phyloP scores from a whole-genome alignment of 2,113 vertebrate species.

The Apaloderma vittatum region DNA sequence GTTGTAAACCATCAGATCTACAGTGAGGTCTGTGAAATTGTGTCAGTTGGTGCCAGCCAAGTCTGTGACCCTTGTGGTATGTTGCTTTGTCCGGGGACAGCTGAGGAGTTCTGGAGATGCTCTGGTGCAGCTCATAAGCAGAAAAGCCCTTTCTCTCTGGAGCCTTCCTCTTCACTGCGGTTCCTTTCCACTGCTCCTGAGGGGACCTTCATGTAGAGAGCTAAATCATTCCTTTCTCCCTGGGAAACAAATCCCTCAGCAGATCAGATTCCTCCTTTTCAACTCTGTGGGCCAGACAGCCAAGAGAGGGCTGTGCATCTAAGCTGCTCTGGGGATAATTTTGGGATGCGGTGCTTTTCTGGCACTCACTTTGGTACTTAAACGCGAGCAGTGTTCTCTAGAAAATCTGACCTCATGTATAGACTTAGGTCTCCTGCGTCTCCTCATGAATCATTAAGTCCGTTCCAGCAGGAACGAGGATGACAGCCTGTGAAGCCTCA shows the following conservation, averaged over 20 bases:
- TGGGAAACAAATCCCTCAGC: background rate
- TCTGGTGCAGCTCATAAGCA: background rate
- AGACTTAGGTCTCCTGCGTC: background rate
- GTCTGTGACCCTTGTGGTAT: background rate
- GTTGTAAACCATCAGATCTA: background rate
- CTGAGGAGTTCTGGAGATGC: background rate
- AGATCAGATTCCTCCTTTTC: background rate
- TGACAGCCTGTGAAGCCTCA: background rate
- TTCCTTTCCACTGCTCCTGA: background rate
- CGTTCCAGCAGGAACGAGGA: background rate
- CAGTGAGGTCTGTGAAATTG: fast-evolving
- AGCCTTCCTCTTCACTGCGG: background rate
- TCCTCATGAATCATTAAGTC: background rate
- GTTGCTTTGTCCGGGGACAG: background rate
- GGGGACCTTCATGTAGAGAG: too few relatives aligned
- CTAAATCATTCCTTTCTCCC: background rate
- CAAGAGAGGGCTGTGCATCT: background rate
- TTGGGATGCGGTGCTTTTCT: background rate
- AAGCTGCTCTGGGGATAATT: background rate
- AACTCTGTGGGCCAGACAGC: background rate
- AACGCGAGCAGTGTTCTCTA: background rate
- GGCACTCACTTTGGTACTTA: background rate
- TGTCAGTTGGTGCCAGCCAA: fast-evolving
- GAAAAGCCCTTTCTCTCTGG: background rate
- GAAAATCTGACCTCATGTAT: fast-evolving